A percentile compares a stretch with the other conserved stretches of the same genome.
phyloP scores from a whole-genome alignment of 2,797 vertebrate species.

The Siniperca scherzeri region DNA sequence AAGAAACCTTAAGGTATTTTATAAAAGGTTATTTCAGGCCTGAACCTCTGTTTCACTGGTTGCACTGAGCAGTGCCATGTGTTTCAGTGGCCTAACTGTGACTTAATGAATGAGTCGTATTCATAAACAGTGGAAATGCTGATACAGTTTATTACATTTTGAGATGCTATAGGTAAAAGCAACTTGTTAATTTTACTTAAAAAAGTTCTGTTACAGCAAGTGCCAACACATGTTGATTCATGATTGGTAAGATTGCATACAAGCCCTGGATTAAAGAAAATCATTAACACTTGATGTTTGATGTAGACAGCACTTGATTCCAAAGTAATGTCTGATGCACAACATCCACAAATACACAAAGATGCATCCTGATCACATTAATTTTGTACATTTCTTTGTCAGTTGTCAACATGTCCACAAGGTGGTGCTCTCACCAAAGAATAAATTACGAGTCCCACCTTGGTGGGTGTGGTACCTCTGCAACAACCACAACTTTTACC shows the following conservation, averaged over 20 bases:
- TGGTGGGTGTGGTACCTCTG: constrained; percentile 33
- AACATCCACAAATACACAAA: constrained; percentile 58
- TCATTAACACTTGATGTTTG: constrained; percentile 34
- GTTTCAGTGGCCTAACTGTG: not conserved
- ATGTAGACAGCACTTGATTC: constrained; percentile 51
- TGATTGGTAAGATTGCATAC: constrained; percentile 76
- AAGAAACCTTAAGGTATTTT: not conserved
- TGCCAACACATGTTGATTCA: constrained; percentile 68
- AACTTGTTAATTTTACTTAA: constrained; percentile 60
- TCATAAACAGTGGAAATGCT: constrained; percentile 54
- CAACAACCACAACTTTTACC: constrained; percentile 47
- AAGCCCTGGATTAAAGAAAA: constrained; percentile 68
- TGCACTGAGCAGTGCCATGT: too few relatives aligned
- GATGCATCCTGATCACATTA: constrained; percentile 31
- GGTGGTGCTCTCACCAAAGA: constrained; percentile 71
- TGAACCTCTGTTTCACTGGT: not conserved
- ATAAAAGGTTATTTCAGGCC: not conserved
- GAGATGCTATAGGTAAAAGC: constrained; percentile 69
- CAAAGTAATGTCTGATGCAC: constrained; percentile 48
- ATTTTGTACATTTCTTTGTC: not conserved
- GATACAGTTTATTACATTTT: constrained; percentile 74
- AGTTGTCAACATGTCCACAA: constrained; percentile 60
- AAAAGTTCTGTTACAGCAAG: constrained; percentile 60
- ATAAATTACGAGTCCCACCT: constrained; percentile 50
- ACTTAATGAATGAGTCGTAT: constrained; percentile 21